Conservation (phyloP, 1,140 invertebrate species). For the Drosophila sulfurigaster region DNA sequence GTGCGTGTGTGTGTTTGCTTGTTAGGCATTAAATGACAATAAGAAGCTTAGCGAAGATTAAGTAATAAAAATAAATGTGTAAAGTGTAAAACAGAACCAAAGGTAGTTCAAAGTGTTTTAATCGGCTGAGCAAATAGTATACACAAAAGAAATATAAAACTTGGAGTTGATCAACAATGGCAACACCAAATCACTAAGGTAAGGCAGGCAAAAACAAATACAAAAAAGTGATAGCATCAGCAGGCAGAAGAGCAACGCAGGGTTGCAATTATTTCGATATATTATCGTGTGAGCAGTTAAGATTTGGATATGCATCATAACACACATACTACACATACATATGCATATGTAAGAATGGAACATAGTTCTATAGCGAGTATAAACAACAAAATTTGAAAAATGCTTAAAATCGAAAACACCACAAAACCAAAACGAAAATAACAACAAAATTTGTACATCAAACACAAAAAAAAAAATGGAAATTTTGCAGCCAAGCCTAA, state of each 20-base stretch:
- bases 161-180: constrained; percentile 7
- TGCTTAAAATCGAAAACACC: constrained; percentile 32
- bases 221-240: neutral
- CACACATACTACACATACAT: constrained; percentile 1
- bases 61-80: constrained; percentile 31
- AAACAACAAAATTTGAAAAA: constrained; percentile 64
- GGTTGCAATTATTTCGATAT: constrained; percentile 11
- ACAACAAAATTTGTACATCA: constrained; percentile 12
- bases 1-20: constrained; percentile 1
- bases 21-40: constrained; percentile 43
- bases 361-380: constrained; percentile 26
- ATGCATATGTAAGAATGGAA: constrained; percentile 2
- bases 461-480: constrained; percentile 44
- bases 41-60: constrained; percentile 54
- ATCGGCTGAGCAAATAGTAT: neutral
- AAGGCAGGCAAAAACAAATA: neutral
- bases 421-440: constrained; percentile 21
- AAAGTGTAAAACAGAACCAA: constrained; percentile 16
- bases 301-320: constrained; percentile 15
- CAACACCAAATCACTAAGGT: neutral
- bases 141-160: neutral
- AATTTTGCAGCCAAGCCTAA: constrained; percentile 55
- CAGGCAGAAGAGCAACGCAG: neutral
- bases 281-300: neutral
- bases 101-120: constrained; percentile 19